Evolutionary conservation across 1,140 invertebrate genomes (phyloP).

Genomic region (Brachionus rotundiformis): DNA sequence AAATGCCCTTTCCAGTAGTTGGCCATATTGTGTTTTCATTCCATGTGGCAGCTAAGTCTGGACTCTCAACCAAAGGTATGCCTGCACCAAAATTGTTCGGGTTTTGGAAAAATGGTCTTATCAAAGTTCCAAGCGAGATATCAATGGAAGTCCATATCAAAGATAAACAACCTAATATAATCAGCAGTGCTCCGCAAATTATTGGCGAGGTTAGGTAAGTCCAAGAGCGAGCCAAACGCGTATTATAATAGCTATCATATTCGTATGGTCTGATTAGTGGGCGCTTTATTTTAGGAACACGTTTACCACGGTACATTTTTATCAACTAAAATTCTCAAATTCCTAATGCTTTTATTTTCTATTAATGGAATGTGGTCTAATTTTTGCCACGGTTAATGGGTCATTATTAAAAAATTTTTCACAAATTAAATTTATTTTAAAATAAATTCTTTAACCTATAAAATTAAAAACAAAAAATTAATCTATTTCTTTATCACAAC

Average conservation of each 20-base stretch:
- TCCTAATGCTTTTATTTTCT: background rate
- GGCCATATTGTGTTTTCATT: slow-evolving; percentile 50
- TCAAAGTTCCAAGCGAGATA: background rate
- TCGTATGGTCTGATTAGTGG: background rate
- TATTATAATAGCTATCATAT: slow-evolving; percentile 14
- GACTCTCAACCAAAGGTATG: background rate
- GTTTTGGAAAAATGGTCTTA: slow-evolving; percentile 26
- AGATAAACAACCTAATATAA: background rate
- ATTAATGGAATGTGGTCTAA: background rate
- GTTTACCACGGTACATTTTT: background rate
- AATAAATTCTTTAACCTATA: background rate
- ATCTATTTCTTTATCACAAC: background rate
- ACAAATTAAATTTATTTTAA: background rate
- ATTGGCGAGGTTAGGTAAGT: background rate
- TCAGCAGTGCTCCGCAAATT: background rate
- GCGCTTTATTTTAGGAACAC: background rate
- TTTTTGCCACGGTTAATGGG: background rate
- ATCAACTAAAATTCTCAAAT: background rate
- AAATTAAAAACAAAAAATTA: background rate
- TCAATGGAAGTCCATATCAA: slow-evolving; percentile 5
- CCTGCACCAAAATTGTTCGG: background rate
- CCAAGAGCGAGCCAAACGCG: background rate
- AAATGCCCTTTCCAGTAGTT: slow-evolving; percentile 50
- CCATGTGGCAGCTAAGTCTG: slow-evolving; percentile 9
- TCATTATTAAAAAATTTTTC: background rate